Evolutionary conservation across 1,140 invertebrate species (phyloP), one percentile per base, ranked within the genome.

Genomic region (Ceratoteleas bidentatus): DNA sequence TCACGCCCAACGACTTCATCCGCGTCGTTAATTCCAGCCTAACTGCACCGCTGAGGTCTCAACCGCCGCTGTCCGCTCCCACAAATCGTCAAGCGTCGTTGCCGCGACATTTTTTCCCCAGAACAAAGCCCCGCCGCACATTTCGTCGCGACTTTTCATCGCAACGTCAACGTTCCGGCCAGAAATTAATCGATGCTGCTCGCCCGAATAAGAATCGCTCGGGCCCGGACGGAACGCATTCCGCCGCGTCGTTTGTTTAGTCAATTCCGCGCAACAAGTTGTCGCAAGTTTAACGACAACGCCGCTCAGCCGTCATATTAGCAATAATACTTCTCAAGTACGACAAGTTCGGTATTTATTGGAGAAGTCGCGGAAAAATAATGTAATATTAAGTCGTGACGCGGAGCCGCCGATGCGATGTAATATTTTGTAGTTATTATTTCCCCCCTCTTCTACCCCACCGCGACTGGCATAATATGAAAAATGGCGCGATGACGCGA

Each of bases 261-360:
- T 40, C 45, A 40, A 52, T 50, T 60, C 14, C 33, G 3, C 60
- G 47, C 66, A 70, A 70, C 66, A 70, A 60, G 57, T 70, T 61
- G 54, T 61, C 11, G 34, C 34, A 70, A 61, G 34, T 43, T 40
- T 13, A 60, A 61, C 34, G 49, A 70, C 43, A 70, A 61, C 32
- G 24, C 24, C 11, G 10, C 15, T 49, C 16, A 40, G 54, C 57
- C 15, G 65, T 50, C 57, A 58, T 69, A 69, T 58, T 40, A 70
- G 15, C 49, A 72, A 61, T 52, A 72, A 61, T 36, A 47, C 13
- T 62, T 56, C 62, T 54, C 50, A 36, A 62, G 52, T 64, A 62
- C 49, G 62, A 64, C 50, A 36, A 53, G 68, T 57, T 61, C 14
- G 56, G 50, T 61, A 72, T 62, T 73, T 73, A 73, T 62, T 73